These are phyloP conservation scores for Parapsyche elsis DNA, from an alignment of 1,140 invertebrate species.

Conservation along the genomic window DNA sequence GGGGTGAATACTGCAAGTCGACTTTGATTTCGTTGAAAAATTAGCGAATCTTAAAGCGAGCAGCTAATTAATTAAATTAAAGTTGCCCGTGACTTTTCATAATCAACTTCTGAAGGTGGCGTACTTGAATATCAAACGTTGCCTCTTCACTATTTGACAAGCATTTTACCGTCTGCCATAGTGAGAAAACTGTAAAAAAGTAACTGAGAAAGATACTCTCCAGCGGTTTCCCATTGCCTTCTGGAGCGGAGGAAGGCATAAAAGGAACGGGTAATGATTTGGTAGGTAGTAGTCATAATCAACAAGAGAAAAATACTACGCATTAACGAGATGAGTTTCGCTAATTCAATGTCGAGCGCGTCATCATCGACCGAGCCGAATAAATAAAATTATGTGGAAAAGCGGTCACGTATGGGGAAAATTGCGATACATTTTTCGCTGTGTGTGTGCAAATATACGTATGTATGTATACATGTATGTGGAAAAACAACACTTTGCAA, in stretches of 20 bases:
- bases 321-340: slow-evolving; percentile 27
- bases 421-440: background rate
- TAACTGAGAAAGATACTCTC: too few species aligned
- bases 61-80: slow-evolving; percentile 6
- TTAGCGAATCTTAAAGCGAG: background rate
- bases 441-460: background rate
- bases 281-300: background rate
- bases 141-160: too few species aligned
- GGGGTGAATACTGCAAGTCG: too few species aligned
- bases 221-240: too few species aligned
- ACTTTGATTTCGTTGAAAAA: background rate
- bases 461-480: background rate
- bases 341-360: background rate
- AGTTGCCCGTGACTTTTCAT: background rate
- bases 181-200: too few species aligned
- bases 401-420: background rate
- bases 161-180: too few species aligned
- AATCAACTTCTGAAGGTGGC: too few species aligned
- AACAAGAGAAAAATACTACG: slow-evolving; percentile 16
- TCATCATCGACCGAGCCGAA: background rate
- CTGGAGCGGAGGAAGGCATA: too few species aligned
- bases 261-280: too few species aligned
- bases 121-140: too few species aligned
- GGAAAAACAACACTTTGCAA: background rate
- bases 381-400: background rate